Evolutionary conservation across 2,113 vertebrate species (phyloP).

Genomic region (Amazona guildingii): DNA sequence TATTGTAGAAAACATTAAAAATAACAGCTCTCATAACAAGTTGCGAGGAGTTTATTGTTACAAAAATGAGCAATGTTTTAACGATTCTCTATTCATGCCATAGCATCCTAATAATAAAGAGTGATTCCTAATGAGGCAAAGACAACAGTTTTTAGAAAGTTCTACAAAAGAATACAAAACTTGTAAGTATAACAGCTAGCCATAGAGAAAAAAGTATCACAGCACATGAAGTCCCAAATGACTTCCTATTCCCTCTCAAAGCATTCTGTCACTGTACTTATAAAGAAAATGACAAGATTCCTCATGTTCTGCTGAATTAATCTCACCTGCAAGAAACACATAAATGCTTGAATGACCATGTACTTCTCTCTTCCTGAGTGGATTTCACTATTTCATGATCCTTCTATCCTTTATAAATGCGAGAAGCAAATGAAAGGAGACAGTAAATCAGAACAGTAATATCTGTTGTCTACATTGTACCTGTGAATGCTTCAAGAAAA

Average conservation of each 20-base stretch:
- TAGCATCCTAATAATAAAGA: neutral
- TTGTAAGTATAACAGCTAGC: neutral
- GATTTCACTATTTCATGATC: neutral
- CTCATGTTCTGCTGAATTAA: neutral
- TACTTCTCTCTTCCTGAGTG: neutral
- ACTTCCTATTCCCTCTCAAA: neutral
- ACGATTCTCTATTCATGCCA: neutral
- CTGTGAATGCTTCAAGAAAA: neutral
- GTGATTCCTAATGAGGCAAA: neutral
- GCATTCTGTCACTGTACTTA: neutral
- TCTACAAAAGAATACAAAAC: neutral
- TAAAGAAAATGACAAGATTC: neutral
- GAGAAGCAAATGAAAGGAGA: neutral
- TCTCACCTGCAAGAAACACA: neutral
- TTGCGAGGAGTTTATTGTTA: neutral
- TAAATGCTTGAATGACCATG: neutral
- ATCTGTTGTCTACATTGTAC: neutral
- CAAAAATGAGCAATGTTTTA: neutral
- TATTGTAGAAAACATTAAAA: neutral
- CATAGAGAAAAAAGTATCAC: neutral
- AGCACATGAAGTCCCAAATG: neutral
- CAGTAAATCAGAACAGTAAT: neutral
- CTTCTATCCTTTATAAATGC: neutral
- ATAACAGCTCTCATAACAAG: neutral
- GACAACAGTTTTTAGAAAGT: neutral